phyloP scores from a whole-genome alignment of 2,113 vertebrate genomes.

The Chaetops frenatus region DNA sequence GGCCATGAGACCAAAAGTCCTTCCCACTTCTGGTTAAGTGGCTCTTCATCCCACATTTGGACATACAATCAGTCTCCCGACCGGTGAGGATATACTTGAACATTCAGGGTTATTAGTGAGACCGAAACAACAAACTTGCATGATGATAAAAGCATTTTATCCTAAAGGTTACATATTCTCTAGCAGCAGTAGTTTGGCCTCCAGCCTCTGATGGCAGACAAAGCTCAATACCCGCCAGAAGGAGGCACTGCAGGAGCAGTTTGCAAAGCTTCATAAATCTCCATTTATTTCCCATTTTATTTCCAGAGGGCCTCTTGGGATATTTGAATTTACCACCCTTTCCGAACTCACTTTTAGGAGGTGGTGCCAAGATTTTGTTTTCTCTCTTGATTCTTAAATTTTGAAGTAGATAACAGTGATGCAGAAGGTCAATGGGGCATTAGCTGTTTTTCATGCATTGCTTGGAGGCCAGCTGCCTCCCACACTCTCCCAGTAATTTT shows the following conservation, averaged over 20 bases:
- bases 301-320: not conserved
- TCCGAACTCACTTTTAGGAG: not conserved
- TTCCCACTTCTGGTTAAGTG: not conserved
- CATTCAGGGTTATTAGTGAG: not conserved
- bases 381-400: not conserved
- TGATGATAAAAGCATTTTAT: not conserved
- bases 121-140: not conserved
- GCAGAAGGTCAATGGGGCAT: not conserved
- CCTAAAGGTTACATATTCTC: not conserved
- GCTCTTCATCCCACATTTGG: not conserved
- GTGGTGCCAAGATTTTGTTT: not conserved
- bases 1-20: not conserved
- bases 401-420: not conserved
- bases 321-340: not conserved
- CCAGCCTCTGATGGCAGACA: not conserved
- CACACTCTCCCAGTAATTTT: not conserved
- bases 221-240: not conserved
- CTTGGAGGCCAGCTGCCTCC: not conserved
- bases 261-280: not conserved
- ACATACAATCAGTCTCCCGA: not conserved
- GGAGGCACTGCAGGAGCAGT: not conserved
- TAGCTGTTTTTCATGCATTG: not conserved
- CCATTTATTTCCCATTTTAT: not conserved
- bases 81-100: not conserved
- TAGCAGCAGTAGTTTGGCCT: not conserved